Percentiles rank a stretch among this genome's conserved stretches.
These are phyloP conservation scores for Anoplophora glabripennis DNA, from an alignment of 1,140 invertebrate species.

Conservation along the genomic window DNA sequence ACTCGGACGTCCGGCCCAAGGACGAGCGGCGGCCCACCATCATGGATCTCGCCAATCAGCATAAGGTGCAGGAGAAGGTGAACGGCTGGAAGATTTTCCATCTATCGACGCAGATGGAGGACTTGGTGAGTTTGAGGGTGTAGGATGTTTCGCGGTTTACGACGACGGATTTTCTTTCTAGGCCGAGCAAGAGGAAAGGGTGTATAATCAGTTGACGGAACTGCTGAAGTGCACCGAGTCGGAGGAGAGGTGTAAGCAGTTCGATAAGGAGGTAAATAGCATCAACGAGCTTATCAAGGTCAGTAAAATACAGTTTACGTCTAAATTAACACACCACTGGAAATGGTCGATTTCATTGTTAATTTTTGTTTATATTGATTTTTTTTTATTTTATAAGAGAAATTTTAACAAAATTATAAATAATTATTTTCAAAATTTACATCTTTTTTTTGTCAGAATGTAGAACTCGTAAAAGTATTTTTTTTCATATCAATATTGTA, in stretches of 20 bases:
- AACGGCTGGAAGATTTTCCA: slow-evolving; percentile 95
- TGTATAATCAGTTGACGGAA: slow-evolving; percentile 61
- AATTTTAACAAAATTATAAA: too few species aligned
- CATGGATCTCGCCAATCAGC: slow-evolving; percentile 86
- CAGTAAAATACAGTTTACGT: too few species aligned
- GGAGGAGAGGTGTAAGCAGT: slow-evolving; percentile 55
- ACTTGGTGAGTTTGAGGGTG: slow-evolving; percentile 82
- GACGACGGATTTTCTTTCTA: slow-evolving; percentile 32
- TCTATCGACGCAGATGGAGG: slow-evolving; percentile 88
- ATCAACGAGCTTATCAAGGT: slow-evolving; percentile 77
- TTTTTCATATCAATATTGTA: too few species aligned
- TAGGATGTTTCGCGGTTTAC: neutral
- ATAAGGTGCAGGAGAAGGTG: slow-evolving; percentile 82
- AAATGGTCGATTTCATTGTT: too few species aligned
- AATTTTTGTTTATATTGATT: too few species aligned
- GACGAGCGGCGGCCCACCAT: slow-evolving; percentile 80
- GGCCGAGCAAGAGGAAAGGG: slow-evolving; percentile 59
- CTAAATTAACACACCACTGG: too few species aligned
- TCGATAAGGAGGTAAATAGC: slow-evolving; percentile 67
- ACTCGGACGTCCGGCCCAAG: slow-evolving; percentile 83
- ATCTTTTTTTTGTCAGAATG: too few species aligned
- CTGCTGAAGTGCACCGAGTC: slow-evolving; percentile 66
- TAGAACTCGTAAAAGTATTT: too few species aligned
- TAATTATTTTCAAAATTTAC: too few species aligned
- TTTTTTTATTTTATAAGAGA: too few species aligned